These are phyloP conservation scores for Trigoniulus corallinus DNA, from an alignment of 1,140 invertebrate species.

Conservation along the genomic window DNA sequence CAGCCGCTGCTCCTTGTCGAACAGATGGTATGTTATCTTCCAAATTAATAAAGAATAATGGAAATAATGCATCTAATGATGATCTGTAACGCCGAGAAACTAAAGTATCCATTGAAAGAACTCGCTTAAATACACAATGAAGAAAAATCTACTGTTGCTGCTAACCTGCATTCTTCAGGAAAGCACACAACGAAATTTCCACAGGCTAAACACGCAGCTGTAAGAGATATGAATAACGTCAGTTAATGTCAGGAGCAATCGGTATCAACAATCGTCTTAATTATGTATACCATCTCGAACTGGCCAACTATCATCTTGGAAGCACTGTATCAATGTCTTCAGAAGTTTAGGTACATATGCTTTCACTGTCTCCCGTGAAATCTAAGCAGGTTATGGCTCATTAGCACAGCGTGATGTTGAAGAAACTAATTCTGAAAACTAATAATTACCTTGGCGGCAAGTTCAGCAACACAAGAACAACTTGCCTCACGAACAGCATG, in stretches of 20 bases:
- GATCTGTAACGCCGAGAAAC: too few relatives aligned
- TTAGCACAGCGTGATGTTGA: not conserved
- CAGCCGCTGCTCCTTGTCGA: slow-evolving; percentile 35
- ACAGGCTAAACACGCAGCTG: slow-evolving; percentile 40
- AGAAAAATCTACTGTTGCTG: not conserved
- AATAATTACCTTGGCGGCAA: slow-evolving; percentile 30
- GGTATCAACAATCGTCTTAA: too few relatives aligned
- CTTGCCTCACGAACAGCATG: slow-evolving; percentile 40
- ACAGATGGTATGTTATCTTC: slow-evolving; percentile 38
- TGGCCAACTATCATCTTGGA: slow-evolving; percentile 40
- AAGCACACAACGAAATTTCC: slow-evolving; percentile 36
- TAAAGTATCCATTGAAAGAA: too few relatives aligned
- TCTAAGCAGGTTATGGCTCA: slow-evolving; percentile 18
- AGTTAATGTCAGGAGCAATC: too few relatives aligned
- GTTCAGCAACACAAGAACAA: slow-evolving; percentile 39
- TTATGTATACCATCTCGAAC: slow-evolving; percentile 33
- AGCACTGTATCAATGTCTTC: slow-evolving; percentile 31
- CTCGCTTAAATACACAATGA: too few relatives aligned
- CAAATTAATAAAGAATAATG: slow-evolving; percentile 35
- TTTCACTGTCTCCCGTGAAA: slow-evolving; percentile 25
- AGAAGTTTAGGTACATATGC: slow-evolving; percentile 28
- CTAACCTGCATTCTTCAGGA: slow-evolving; percentile 30
- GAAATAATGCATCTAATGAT: slow-evolving; percentile 27
- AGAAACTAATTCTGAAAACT: not conserved
- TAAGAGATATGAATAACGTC: too few relatives aligned